phyloP scores from a whole-genome alignment of 2,797 vertebrate species.

The Pterois miles region DNA sequence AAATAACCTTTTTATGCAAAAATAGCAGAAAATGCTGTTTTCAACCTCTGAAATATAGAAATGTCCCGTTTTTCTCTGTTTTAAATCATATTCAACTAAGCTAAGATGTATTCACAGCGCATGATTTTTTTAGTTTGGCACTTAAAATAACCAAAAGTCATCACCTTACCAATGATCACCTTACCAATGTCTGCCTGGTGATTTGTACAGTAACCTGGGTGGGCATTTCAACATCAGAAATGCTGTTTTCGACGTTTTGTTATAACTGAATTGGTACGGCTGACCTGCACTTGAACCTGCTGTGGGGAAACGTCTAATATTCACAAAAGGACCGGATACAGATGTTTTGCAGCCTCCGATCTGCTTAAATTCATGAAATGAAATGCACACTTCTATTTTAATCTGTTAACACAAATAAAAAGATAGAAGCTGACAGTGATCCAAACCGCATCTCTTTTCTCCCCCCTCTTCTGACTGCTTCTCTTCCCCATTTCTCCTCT shows the following conservation, averaged over 20 bases:
- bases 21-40: no score
- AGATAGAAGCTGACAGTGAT: not conserved
- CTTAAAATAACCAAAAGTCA: not conserved
- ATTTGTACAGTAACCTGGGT: not conserved
- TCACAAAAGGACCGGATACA: conserved; percentile 16
- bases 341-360: conserved; percentile 4
- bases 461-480: not conserved
- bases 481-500: not conserved
- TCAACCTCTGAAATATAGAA: no score
- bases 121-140: not conserved
- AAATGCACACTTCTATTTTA: not conserved
- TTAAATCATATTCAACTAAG: no score
- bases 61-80: no score
- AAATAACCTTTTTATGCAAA: no score
- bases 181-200: not conserved
- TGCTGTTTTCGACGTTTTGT: not conserved
- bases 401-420: not conserved
- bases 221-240: conserved; percentile 1
- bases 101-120: not conserved
- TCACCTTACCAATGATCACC: no score
- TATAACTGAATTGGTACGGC: not conserved
- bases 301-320: not conserved
- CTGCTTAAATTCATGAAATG: not conserved
- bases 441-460: not conserved
- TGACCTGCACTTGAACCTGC: conserved; percentile 31